These are phyloP conservation scores for Slavum lentiscoides DNA, from an alignment of 2,888 invertebrate genomes.

Conservation along the genomic window DNA sequence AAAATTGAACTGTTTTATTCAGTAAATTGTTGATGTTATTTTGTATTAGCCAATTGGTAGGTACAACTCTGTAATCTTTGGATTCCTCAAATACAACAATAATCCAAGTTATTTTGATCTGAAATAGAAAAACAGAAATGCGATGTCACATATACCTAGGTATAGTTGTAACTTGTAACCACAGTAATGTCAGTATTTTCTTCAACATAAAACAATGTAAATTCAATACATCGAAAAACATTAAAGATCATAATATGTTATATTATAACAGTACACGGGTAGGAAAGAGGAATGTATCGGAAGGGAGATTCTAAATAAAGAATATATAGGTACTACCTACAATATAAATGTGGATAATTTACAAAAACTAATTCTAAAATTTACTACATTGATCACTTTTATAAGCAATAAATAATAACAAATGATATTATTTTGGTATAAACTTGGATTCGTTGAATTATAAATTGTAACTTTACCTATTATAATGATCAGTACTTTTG, in stretches of 20 bases:
- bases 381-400: not conserved
- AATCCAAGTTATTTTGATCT: not conserved
- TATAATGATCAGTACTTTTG: no score
- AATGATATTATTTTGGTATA: no score
- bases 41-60: not conserved
- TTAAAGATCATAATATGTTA: no score
- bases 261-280: no score
- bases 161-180: no score
- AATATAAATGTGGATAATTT: not conserved
- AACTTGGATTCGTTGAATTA: no score
- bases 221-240: not conserved
- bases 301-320: not conserved
- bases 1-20: not conserved
- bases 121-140: not conserved
- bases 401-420: not conserved
- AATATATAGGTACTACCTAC: not conserved
- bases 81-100: not conserved
- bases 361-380: no score
- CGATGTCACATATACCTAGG: no score
- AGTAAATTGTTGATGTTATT: not conserved
- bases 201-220: not conserved
- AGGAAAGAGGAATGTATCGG: not conserved
- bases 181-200: not conserved
- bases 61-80: not conserved
- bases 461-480: no score